Percentiles rank a stretch among this genome's conserved stretches.
Evolutionary conservation across 2,797 vertebrate species (phyloP).

Genomic region (Anisognathus igniventris): DNA sequence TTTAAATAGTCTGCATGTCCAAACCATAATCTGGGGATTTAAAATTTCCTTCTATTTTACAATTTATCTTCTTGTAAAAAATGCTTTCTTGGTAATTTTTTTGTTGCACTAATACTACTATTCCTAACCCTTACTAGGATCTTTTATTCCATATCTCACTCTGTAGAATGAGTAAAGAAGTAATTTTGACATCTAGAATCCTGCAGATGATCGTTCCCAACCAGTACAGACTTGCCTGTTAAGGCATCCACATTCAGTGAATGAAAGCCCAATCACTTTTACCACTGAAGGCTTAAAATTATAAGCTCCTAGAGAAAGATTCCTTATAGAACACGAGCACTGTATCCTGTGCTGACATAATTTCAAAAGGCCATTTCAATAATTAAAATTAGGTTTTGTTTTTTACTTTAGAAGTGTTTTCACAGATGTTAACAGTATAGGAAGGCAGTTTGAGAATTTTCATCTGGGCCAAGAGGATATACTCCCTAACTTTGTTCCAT

Average conservation of each 20-base stretch:
- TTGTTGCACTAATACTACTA: neutral
- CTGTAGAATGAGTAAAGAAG: neutral
- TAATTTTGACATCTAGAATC: neutral
- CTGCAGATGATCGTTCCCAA: neutral
- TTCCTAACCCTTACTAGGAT: neutral
- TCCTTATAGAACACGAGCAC: neutral
- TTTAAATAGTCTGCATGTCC: neutral
- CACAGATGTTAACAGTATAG: neutral
- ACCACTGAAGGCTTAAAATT: neutral
- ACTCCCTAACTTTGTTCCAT: accelerated
- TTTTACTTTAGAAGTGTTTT: neutral
- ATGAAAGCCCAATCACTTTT: slow-evolving; percentile 2
- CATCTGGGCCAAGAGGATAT: neutral
- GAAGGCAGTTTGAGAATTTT: neutral
- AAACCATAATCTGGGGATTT: neutral
- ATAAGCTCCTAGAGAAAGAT: neutral
- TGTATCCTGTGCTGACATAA: neutral
- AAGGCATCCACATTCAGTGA: neutral
- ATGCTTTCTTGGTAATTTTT: neutral
- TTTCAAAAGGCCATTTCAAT: neutral
- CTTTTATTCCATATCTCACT: neutral
- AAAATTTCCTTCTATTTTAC: neutral
- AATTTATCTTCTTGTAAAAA: neutral
- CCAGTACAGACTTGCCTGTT: slow-evolving; percentile 27
- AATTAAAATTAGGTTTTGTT: neutral